Base-by-base conservation (phyloP, 2,888 invertebrate genomes). In the Nymphalis urticae region DNA sequence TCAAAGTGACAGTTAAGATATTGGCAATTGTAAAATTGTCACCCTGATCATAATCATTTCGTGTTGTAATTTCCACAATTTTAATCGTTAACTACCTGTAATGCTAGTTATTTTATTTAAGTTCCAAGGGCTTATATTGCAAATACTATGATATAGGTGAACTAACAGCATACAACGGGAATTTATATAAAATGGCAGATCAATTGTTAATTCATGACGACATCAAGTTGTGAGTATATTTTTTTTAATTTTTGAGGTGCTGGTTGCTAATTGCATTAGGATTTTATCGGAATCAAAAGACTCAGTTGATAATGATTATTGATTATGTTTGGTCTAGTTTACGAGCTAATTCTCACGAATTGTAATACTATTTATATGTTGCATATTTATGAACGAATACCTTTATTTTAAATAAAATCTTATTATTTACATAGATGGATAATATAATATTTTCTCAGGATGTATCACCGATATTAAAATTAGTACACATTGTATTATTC, bases 191-290 rank as follows among this genome's bases (percentile, higher is more conserved):
- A 80, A 92, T 92, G 92, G 92, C 89, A 84, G 82, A 97, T 95
- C 81, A 96, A 89, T 82, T 95, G 94, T 73, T 82, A 82, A 93
- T 96, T 77, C 94, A 95, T 83, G 95, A 96, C 92, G 96, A 96
- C 87, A 95, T 96, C 86, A 95, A 95, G 86, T 85, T 96, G 95
- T 95, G 87, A 95, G 95, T 94, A 70, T 32, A 21, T 32, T 32
- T 32, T 56, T 32, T 56, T 21, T 42, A 50, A 50, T 21, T 32
- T 32, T 56, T 36, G 2, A 16, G n/a, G 2, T n/a, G 32, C 32
- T 56, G 27, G 24, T 19, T 32, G 48, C 21, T 71, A 71, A 71
- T 68, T 65, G 36, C 54, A 68, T 66, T 68, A 65, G 21, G 16
- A n/a, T 56, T 32, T 56, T 56, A 24, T 24, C 13, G 24, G 13